Conservation (phyloP, 2,797 vertebrate species). For the Sebastes reedi region DNA sequence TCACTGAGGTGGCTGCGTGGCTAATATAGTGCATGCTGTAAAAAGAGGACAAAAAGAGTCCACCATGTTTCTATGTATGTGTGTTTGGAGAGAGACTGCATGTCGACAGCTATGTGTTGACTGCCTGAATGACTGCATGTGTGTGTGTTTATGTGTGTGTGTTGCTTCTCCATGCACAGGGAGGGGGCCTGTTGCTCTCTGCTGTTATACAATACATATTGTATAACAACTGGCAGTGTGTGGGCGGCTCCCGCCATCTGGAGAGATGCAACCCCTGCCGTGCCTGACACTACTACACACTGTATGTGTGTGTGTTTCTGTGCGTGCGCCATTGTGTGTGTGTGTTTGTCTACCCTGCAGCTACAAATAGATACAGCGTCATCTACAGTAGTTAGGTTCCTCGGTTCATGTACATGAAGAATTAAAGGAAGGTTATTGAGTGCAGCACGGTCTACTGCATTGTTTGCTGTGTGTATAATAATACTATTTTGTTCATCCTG, state of each 20-base stretch:
- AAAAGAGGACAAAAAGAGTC: neutral
- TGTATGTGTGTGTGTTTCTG: conserved; percentile 10
- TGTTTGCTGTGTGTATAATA: neutral
- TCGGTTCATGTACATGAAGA: conserved; percentile 48
- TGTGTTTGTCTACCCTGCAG: conserved; percentile 59
- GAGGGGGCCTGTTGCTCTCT: conserved; percentile 63
- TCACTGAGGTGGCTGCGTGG: neutral
- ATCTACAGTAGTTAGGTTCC: conserved; percentile 60
- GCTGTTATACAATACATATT: conserved; percentile 81
- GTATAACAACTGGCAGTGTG: conserved; percentile 80
- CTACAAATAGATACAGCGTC: conserved; percentile 69
- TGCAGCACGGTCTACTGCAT: neutral
- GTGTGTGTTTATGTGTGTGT: conserved; percentile 22
- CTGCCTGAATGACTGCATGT: conserved; percentile 19
- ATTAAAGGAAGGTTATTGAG: conserved; percentile 44
- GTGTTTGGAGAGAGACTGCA: neutral
- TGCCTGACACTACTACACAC: conserved; percentile 63
- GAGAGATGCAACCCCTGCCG: conserved; percentile 69
- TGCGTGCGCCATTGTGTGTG: conserved; percentile 36
- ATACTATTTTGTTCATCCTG: neutral
- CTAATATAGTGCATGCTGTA: neutral
- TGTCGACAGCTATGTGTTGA: neutral
- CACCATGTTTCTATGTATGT: neutral
- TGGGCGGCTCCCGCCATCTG: conserved; percentile 78
- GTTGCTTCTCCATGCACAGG: conserved; percentile 37